These are phyloP conservation scores for Trichechus manatus DNA, from an alignment of 2,113 vertebrate genomes.

Conservation along the genomic window DNA sequence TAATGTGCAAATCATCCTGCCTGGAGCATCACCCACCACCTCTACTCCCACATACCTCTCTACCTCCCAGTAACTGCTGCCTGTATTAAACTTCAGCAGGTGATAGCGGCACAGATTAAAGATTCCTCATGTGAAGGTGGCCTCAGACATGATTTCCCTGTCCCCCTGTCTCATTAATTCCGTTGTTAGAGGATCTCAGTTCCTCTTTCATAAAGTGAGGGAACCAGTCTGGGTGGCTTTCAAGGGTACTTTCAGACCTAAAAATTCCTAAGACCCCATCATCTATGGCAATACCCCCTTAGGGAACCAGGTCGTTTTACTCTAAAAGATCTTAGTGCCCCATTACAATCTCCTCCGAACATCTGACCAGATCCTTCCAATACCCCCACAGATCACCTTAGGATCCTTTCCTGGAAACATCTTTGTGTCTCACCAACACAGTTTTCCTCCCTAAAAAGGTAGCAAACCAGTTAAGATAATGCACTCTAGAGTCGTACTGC, in stretches of 20 bases:
- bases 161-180: not conserved
- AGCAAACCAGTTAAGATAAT: not conserved
- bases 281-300: not conserved
- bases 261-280: not conserved
- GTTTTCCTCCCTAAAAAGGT: not conserved
- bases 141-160: not conserved
- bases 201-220: not conserved
- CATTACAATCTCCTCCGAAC: not conserved
- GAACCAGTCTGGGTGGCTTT: not conserved
- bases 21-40: not conserved
- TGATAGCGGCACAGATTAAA: not conserved
- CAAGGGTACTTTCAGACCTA: not conserved
- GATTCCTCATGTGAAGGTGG: not conserved
- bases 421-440: not conserved
- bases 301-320: not conserved
- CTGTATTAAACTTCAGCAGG: not conserved
- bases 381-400: fast-evolving
- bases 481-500: not conserved
- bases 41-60: not conserved
- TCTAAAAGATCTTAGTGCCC: not conserved
- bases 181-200: not conserved
- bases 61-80: not conserved
- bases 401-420: not conserved
- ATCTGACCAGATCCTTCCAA: not conserved
- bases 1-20: not conserved